Base-by-base conservation (phyloP, 2,797 vertebrate genomes). In the Sitta carolinensis region DNA sequence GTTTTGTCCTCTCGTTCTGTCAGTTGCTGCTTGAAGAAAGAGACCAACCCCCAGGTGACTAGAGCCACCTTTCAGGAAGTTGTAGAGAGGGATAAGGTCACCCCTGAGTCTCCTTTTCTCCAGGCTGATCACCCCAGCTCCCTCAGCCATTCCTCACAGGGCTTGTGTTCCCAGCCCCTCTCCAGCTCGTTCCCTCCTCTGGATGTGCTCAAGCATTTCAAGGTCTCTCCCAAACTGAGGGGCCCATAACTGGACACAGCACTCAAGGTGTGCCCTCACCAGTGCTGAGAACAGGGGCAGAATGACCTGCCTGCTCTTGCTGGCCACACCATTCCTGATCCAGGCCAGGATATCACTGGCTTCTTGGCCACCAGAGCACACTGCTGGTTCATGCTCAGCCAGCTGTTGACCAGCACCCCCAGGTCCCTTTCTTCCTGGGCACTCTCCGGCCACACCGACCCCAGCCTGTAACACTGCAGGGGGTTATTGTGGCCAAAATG, bases 181-280 rank as follows among this genome's bases (percentile, higher is more conserved):
- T 1, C 29, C 72, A 40, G 45, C 55, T 75, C 0, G 2, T 25
- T 61, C 8, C 13, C 45, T 61, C 29, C 45, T 50, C 57, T 50
- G 57, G 57, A 61, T 0, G 0, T 0, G 0, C 16, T 38, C 43
- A 1, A 74, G 22, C 0, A 0, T 74, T 45, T 32, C 57, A 40
- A 8, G 0, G 4, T 50, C 57, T 34, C 61, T 50, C 72, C 34
- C 9, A 13, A 61, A 40, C 72, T 75, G 73, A n/a, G 73, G 73
- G 43, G 36, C 1, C 5, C 73, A 75, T 22, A 61, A 0, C 45
- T 50, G 57, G 57, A 7, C 36, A n/a, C 57, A 42, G 36, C 29
- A 40, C 30, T 61, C 14, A 0, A 21, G 57, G 36, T 42, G 45
- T 2, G 29, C 1, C 45, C 34, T 75, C 29, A 50, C 13, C 45